Percentiles rank a stretch among this genome's conserved stretches.
phyloP scores from a whole-genome alignment of 1,140 invertebrate genomes.

The Ceratosolen fusciceps region DNA sequence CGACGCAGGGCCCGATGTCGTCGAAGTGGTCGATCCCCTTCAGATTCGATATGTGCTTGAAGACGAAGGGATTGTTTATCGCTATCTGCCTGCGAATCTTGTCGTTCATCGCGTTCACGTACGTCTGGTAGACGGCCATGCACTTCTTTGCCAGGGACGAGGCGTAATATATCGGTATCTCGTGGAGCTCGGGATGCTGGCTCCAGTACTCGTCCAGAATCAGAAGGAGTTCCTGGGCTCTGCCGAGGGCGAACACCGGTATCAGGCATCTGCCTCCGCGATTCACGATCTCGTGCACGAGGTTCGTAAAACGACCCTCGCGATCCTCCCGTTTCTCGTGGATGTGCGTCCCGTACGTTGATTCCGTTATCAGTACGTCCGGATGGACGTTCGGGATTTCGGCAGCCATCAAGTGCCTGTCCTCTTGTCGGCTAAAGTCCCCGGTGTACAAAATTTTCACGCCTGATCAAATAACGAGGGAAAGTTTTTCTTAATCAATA shows the following conservation, averaged over 20 bases:
- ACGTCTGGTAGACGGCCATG: constrained; percentile 99
- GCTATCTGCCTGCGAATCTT: constrained; percentile 96
- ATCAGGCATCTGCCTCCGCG: constrained; percentile 97
- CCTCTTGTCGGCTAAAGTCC: constrained; percentile 98
- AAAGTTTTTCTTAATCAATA: background rate
- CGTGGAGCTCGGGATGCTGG: constrained; percentile 97
- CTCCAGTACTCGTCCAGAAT: constrained; percentile 99
- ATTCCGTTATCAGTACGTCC: constrained; percentile 98
- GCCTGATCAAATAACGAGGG: constrained; percentile 44
- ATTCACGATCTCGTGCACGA: constrained; percentile 96
- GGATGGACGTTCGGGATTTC: constrained; percentile 97
- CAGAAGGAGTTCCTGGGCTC: constrained; percentile 96
- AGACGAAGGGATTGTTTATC: constrained; percentile 99
- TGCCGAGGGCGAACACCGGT: constrained; percentile 97
- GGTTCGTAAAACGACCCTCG: constrained; percentile 93
- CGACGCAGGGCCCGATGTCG: constrained; percentile 98
- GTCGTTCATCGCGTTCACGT: constrained; percentile 99
- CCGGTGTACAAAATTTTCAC: constrained; percentile 94
- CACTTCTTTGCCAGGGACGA: constrained; percentile 99
- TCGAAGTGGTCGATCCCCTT: constrained; percentile 99
- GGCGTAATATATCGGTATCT: constrained; percentile 99
- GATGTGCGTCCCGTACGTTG: constrained; percentile 99
- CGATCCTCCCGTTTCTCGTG: constrained; percentile 98
- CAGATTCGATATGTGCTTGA: constrained; percentile 98
- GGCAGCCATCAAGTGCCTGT: constrained; percentile 98